Conservation (phyloP, 2,888 invertebrate genomes). For the Timandra comae region DNA sequence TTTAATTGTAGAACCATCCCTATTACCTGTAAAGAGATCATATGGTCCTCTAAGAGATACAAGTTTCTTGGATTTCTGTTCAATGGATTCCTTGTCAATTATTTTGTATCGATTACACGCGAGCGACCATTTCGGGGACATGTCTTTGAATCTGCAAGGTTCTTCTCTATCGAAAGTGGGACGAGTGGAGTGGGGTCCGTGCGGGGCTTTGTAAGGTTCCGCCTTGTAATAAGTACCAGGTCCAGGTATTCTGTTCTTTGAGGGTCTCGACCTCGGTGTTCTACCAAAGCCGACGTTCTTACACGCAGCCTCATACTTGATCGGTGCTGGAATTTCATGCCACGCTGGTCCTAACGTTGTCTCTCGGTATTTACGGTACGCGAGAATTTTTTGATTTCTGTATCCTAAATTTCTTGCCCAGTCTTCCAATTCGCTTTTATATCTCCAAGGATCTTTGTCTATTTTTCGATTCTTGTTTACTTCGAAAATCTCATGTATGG, state of each 20-base stretch:
- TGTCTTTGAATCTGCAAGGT: conserved; percentile 54
- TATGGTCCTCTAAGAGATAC: conserved; percentile 60
- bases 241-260: conserved; percentile 34
- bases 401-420: conserved; percentile 62
- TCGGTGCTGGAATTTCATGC: conserved; percentile 32
- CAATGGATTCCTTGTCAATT: conserved; percentile 49
- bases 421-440: conserved; percentile 55
- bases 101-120: conserved; percentile 58
- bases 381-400: conserved; percentile 51
- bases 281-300: conserved; percentile 55
- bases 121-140: conserved; percentile 42
- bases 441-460: conserved; percentile 54
- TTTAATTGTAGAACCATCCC: conserved; percentile 68
- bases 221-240: conserved; percentile 56
- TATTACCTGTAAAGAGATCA: conserved; percentile 65
- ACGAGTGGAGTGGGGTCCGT: conserved; percentile 49
- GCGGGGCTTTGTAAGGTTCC: conserved; percentile 44
- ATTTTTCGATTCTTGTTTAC: conserved; percentile 30
- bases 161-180: conserved; percentile 53
- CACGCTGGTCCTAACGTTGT: conserved; percentile 55
- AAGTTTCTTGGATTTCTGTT: conserved; percentile 49
- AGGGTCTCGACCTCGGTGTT: conserved; percentile 32
- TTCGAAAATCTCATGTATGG: conserved; percentile 36
- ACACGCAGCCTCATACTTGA: conserved; percentile 39
- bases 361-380: conserved; percentile 35